These are phyloP conservation scores for Anthopleura sola DNA, from an alignment of 64 coral and sea anemone genomes.

Conservation along the genomic window DNA sequence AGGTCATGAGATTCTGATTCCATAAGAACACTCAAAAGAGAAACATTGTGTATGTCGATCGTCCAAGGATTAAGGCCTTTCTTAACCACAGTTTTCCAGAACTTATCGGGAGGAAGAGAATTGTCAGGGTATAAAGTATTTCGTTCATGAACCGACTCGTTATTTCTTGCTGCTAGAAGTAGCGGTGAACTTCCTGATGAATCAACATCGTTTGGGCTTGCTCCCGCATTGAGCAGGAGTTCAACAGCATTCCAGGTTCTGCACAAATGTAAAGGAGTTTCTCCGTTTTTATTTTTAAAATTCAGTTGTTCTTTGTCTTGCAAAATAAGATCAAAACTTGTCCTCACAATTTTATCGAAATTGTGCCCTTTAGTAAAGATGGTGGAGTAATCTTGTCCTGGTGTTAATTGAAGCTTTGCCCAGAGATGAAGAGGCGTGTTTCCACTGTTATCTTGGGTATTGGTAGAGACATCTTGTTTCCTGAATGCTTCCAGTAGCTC, in stretches of 20 bases:
- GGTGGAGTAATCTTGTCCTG: no score
- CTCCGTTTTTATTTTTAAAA: background rate
- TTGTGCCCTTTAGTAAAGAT: no score
- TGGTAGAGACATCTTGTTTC: no score
- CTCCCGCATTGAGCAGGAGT: background rate
- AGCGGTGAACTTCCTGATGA: background rate
- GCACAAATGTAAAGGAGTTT: conserved; percentile 6
- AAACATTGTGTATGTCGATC: background rate
- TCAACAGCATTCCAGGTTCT: background rate
- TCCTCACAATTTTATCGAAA: no score
- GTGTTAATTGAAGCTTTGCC: no score
- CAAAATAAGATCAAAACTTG: no score
- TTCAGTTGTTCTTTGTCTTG: background rate
- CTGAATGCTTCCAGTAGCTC: no score
- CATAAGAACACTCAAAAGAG: background rate
- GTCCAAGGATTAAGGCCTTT: background rate
- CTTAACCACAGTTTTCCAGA: background rate
- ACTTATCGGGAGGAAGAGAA: no score
- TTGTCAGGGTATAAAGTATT: no score
- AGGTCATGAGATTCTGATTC: background rate
- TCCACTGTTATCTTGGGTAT: no score
- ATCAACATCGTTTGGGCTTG: background rate
- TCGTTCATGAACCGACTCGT: background rate
- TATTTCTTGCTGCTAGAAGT: background rate
- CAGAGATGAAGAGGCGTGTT: no score